Percentiles rank a stretch among this genome's conserved stretches.
These are phyloP conservation scores for Tiliqua scincoides DNA, from an alignment of 2,113 vertebrate species.

Conservation along the genomic window DNA sequence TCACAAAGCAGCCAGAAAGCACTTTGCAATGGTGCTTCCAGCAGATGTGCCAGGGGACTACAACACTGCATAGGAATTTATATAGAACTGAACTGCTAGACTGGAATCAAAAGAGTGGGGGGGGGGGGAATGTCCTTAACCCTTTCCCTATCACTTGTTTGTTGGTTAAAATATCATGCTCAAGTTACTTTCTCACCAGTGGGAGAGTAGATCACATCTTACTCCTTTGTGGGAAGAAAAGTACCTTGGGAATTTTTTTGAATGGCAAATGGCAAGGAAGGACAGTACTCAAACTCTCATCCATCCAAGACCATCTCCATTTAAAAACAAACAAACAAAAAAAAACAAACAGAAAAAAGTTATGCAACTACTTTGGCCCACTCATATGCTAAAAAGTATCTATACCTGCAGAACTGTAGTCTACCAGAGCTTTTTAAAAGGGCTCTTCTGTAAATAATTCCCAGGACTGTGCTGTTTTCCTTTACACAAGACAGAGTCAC, in stretches of 20 bases:
- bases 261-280: background rate
- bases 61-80: too few relatives aligned
- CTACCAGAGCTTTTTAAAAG: slow-evolving; percentile 1
- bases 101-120: background rate
- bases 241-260: background rate
- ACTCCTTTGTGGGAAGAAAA: background rate
- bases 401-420: background rate
- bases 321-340: background rate
- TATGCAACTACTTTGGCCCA: background rate
- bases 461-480: slow-evolving; percentile 5
- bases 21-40: too few relatives aligned
- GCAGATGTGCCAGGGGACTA: too few relatives aligned
- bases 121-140: background rate
- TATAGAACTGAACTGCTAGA: too few relatives aligned
- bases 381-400: background rate
- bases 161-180: background rate
- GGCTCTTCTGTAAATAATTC: slow-evolving; percentile 28
- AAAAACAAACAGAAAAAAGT: background rate
- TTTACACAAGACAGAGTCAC: background rate
- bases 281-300: background rate
- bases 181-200: background rate
- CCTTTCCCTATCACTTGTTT: background rate
- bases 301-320: background rate
- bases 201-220: background rate
- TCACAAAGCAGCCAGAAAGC: too few relatives aligned